A percentile compares a stretch with the other conserved stretches of the same genome.
phyloP scores from a whole-genome alignment of 2,797 vertebrate species.

The Schizothorax lantsangensis region DNA sequence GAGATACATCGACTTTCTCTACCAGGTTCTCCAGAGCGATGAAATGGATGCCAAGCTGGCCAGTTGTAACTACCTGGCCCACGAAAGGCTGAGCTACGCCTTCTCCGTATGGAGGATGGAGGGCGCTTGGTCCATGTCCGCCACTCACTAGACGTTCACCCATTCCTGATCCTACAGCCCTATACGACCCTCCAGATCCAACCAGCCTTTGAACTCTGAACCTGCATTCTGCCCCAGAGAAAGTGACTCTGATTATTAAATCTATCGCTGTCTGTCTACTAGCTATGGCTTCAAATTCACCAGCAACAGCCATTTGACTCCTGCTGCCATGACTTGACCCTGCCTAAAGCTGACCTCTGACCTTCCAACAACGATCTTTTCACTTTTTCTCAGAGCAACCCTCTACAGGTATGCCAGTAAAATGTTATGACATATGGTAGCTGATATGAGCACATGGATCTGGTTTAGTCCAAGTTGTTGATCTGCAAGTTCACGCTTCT shows the following conservation, averaged over 20 bases:
- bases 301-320: slow-evolving; percentile 9
- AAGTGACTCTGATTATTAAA: slow-evolving; percentile 41
- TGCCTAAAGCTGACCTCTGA: slow-evolving; percentile 39
- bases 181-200: background rate
- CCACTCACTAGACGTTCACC: slow-evolving; percentile 79
- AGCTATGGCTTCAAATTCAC: background rate
- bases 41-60: slow-evolving; percentile 86
- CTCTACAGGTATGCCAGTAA: slow-evolving; percentile 46
- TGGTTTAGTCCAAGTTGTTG: background rate
- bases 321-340: slow-evolving; percentile 36
- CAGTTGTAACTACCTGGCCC: slow-evolving; percentile 90
- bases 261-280: background rate
- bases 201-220: slow-evolving; percentile 24
- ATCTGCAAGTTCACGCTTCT: background rate
- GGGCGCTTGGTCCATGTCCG: slow-evolving; percentile 93
- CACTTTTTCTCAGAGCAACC: slow-evolving; percentile 1
- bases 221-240: slow-evolving; percentile 31
- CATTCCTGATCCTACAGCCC: slow-evolving; percentile 12
- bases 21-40: slow-evolving; percentile 91
- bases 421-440: background rate
- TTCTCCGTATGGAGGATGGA: slow-evolving; percentile 97
- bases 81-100: slow-evolving; percentile 91
- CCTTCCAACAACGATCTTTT: slow-evolving; percentile 18
- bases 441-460: background rate
- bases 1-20: slow-evolving; percentile 92